Evolutionary conservation across 2,888 invertebrate genomes (phyloP).

Genomic region (Plemyria rubiginata): DNA sequence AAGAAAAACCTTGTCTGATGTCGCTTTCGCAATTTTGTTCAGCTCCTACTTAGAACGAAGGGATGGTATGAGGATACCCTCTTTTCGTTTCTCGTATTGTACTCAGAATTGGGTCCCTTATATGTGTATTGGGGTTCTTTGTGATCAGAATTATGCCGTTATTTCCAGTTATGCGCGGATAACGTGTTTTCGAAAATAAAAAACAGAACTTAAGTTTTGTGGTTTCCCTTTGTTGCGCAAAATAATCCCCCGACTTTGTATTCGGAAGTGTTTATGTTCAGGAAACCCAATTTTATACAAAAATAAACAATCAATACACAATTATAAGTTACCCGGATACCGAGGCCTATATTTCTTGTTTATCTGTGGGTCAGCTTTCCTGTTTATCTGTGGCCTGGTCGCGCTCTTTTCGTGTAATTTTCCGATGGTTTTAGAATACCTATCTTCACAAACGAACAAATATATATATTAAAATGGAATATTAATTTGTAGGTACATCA

Average conservation of each 20-base stretch:
- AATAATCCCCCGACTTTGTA: not conserved
- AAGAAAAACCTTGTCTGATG: constrained; percentile 24
- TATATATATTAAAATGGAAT: too few species aligned
- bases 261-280: not conserved
- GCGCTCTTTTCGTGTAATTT: constrained; percentile 40
- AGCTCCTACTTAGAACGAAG: constrained; percentile 36
- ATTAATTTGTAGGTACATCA: too few species aligned
- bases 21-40: constrained; percentile 43
- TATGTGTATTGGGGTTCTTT: constrained; percentile 39
- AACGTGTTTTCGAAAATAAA: constrained; percentile 18
- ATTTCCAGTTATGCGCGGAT: constrained; percentile 27
- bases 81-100: constrained; percentile 35
- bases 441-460: not conserved
- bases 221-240: not conserved
- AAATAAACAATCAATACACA: constrained; percentile 6
- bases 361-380: constrained; percentile 33
- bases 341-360: constrained; percentile 35
- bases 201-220: not conserved
- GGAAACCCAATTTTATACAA: not conserved
- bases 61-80: constrained; percentile 20
- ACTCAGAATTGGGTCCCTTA: constrained; percentile 36
- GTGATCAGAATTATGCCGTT: constrained; percentile 34
- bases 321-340: constrained; percentile 27
- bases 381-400: too few species aligned
- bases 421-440: not conserved